Percentiles rank a stretch among this genome's conserved stretches.
Conservation (phyloP, 2,113 vertebrate genomes). For the Dasyurus viverrinus region DNA sequence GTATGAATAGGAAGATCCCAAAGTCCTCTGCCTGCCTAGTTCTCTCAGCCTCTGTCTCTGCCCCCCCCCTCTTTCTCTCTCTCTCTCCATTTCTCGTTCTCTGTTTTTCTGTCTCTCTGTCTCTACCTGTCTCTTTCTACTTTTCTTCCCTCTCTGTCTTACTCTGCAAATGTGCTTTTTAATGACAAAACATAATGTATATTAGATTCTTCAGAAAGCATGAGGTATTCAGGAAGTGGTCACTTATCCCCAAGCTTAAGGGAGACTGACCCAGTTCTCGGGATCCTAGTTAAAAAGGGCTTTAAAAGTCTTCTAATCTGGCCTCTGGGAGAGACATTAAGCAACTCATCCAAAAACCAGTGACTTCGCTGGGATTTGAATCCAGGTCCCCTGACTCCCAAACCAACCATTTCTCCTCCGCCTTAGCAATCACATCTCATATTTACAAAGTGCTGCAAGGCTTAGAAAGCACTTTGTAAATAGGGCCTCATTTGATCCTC, state of each 20-base stretch:
- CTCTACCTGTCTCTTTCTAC: accelerated
- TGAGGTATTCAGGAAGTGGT: background rate
- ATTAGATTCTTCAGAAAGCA: background rate
- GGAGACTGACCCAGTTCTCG: background rate
- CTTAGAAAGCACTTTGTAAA: background rate
- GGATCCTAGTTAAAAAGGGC: background rate
- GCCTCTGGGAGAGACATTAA: background rate
- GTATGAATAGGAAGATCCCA: background rate
- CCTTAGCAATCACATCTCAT: background rate
- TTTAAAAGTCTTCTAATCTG: background rate
- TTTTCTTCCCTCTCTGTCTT: background rate
- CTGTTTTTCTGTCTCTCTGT: too few relatives aligned
- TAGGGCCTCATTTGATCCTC: too few relatives aligned
- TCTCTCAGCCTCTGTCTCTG: background rate
- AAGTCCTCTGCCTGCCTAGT: background rate
- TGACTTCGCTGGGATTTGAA: background rate
- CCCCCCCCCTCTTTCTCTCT: too few relatives aligned
- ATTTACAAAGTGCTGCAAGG: background rate
- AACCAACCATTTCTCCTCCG: background rate
- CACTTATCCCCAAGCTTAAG: background rate
- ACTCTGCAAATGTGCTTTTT: background rate
- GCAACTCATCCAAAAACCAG: background rate
- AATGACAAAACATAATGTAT: background rate
- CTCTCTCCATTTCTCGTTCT: too few relatives aligned
- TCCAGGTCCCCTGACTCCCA: background rate